phyloP scores from a whole-genome alignment of 2,797 vertebrate species.

The Discoglossus pictus region DNA sequence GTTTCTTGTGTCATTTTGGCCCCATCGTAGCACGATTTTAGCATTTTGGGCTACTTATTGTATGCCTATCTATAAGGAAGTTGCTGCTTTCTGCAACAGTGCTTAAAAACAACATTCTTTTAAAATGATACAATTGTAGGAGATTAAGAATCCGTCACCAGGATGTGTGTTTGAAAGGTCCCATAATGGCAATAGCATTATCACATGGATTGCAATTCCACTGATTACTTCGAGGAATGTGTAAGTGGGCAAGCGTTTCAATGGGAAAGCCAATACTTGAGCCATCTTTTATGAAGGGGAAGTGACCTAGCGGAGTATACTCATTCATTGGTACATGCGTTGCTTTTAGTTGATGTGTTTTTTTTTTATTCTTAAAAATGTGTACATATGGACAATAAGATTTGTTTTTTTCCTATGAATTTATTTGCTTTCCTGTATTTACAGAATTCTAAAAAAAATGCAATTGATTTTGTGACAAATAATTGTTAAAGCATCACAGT shows the following conservation, averaged over 20 bases:
- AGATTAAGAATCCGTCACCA: slow-evolving; percentile 78
- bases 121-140: slow-evolving; percentile 79
- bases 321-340: too few relatives aligned
- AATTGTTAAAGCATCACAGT: too few relatives aligned
- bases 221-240: not conserved
- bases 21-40: slow-evolving; percentile 10
- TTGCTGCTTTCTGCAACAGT: slow-evolving; percentile 65
- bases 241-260: not conserved
- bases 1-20: slow-evolving; percentile 17
- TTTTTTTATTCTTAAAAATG: too few relatives aligned
- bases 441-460: too few relatives aligned
- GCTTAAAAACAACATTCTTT: slow-evolving; percentile 72
- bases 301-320: not conserved
- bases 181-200: slow-evolving; percentile 56
- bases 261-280: not conserved
- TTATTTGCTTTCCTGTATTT: too few relatives aligned
- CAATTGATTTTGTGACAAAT: too few relatives aligned
- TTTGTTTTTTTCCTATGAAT: too few relatives aligned
- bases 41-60: slow-evolving; percentile 61
- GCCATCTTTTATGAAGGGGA: not conserved
- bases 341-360: too few relatives aligned
- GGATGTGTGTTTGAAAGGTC: slow-evolving; percentile 80
- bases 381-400: too few relatives aligned
- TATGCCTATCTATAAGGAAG: slow-evolving; percentile 80
- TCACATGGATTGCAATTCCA: slow-evolving; percentile 4